phyloP scores from a whole-genome alignment of 2,113 vertebrate genomes.

The Cromileptes altivelis region DNA sequence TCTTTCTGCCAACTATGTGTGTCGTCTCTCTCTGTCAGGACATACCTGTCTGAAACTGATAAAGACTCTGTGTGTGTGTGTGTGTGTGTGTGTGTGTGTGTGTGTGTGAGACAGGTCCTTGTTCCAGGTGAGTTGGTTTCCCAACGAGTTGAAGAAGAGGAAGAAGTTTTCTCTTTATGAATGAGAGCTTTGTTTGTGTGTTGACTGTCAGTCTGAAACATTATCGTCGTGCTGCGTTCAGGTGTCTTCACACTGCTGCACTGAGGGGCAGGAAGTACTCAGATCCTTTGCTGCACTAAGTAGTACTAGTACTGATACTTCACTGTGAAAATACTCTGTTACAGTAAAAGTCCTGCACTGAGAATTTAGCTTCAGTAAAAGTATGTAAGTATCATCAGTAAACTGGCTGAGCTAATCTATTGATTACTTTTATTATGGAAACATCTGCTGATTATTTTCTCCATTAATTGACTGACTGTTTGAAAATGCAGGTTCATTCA shows the following conservation, averaged over 20 bases:
- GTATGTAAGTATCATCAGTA: too few relatives aligned
- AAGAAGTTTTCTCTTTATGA: conserved; percentile 53
- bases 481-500: too few relatives aligned
- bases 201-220: conserved; percentile 24
- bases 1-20: conserved; percentile 47
- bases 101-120: conserved; percentile 42
- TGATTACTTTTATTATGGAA: too few relatives aligned
- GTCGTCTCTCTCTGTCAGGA: conserved; percentile 28
- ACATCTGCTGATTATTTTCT: too few relatives aligned
- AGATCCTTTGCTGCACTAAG: not conserved
- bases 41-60: conserved; percentile 54
- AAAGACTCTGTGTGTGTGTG: conserved; percentile 15
- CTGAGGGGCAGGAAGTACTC: not conserved
- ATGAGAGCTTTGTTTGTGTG: conserved; percentile 64
- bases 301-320: not conserved
- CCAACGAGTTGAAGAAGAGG: conserved; percentile 49
- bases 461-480: too few relatives aligned
- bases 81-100: conserved; percentile 39
- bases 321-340: too few relatives aligned
- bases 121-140: conserved; percentile 54
- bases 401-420: too few relatives aligned
- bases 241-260: not conserved
- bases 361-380: too few relatives aligned
- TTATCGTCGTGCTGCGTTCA: conserved; percentile 25
- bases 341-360: too few relatives aligned